Base-by-base conservation (phyloP, 2,113 vertebrate species). In the Lipophrys pholis region DNA sequence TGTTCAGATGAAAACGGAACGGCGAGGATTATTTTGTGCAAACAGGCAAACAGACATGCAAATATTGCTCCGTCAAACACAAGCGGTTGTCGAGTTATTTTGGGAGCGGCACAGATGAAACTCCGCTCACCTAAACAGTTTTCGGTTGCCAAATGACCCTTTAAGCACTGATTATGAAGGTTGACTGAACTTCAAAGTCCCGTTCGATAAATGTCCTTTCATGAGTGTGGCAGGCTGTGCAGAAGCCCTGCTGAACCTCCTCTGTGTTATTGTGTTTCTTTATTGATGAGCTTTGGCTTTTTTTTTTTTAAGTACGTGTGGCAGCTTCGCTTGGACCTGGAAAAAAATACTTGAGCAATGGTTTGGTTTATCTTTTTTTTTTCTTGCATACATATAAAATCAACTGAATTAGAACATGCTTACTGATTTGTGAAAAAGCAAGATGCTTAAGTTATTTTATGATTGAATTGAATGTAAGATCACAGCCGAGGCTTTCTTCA, bases 1-100 rank as follows among this genome's bases (percentile, higher is more conserved):
- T 45, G 43, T 45, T 45, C 43, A 45, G 43, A 45, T 14, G 43
- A 45, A 12, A 45, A 45, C 11, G 11, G 43, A 45, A 48, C 45
- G 15, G 45, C 8, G 45, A 48, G 45, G 45, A 48, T 48, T 48
- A 11, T 48, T 48, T n/a, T 48, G 14, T n/a, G 45, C 11, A n/a
- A 48, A n/a, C 45, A 48, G 45, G 15, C 45, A 48, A 48, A 48
- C 45, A n/a, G 45, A 48, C 45, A 48, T n/a, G 45, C 45, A 48
- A 48, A 48, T 48, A 48, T 48, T 48, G 45, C 7, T n/a, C 7
- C 45, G 14, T 48, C 45, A 48, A 48, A 48, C 45, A 48, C 45
- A 48, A 48, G 15, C 3, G 15, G 14, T n/a, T n/a, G 7, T 6
- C 4, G 21, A 38, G 35, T 38, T 55, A 55, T 12, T 55, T n/a